Evolutionary conservation across 2,888 invertebrate species (phyloP), one percentile per base, ranked within the genome.

Genomic region (Limenitis camilla): DNA sequence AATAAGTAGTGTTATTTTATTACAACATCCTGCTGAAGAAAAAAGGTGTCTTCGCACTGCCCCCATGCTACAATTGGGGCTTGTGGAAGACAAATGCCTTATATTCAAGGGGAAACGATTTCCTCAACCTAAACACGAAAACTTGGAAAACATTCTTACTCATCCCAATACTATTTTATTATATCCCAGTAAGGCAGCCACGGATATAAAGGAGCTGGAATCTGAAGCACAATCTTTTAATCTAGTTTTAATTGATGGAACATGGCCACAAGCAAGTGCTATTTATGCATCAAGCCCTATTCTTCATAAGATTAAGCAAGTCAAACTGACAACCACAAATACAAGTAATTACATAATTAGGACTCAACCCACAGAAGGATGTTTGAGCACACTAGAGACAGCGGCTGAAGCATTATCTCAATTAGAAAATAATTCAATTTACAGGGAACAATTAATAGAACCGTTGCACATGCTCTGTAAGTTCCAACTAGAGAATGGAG

Each of bases 191-290:
- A 89, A 91, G 71, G 84, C 90, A 61, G 93, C 96, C 2, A 82
- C 92, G 46, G 91, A 93, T 68, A 89, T 96, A 57, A 89, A 89
- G 65, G 79, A 80, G 49, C 62, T 87, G 38, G 70, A 79, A 52
- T 80, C 82, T 62, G 79, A 83, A 49, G 65, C 69, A 60, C 81
- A 78, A 40, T 89, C 88, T 7, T 95, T 93, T 71, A 96, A 95
- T 74, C 85, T 97, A 48, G 88, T 97, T 40, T 81, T 97, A 39
- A 90, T 98, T 59, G 97, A 98, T 87, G 97, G 98, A 5, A 98
- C 98, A 7, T 98, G 97, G 97, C 94, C 96, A 0, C 97, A 98
- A 79, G 97, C 97, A 3, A 96, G 96, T 78, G 94, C 96, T 8
- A 96, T 97, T 58, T 97, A 94, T 80, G 91, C 93, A 44, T 92